Base-by-base conservation (phyloP, 2,888 invertebrate genomes). In the Ischnus inquisitorius region DNA sequence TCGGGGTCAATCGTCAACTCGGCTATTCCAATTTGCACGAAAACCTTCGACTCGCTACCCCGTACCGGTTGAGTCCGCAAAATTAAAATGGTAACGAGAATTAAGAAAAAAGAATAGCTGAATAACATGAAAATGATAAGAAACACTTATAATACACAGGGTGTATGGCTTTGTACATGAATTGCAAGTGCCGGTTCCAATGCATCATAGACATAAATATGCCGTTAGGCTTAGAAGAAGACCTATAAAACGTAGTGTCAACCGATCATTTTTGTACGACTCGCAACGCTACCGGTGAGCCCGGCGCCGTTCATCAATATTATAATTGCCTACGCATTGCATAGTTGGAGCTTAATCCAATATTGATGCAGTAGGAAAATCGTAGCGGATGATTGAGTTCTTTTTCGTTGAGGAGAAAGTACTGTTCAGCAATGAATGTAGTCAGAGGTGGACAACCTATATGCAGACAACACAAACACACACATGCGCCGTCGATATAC, bases 331-430 rank as follows among this genome's bases (percentile, higher is more conserved):
- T 34, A 60, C 8, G 22, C 48, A 65, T 76, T 64, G 34, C 69
- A 51, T 51, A n/a, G 34, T 34, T 14, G 25, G 25, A 25, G 48
- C 46, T 34, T 25, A 46, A 41, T n/a, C 60, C 12, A 60, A 64
- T 16, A 16, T 64, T 34, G 39, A 60, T 6, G 8, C 25, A 41
- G 57, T 39, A 22, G 51, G 19, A 54, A 54, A 76, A 67, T 67
- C 48, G 16, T 39, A 57, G 12, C 62, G 67, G 28, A 77, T 46
- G 34, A n/a, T 22, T 10, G 10, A 14, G 28, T 51, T 14, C 22
- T 75, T 75, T 67, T 68, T 76, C 14, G 1, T 28, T 46, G 41
- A 69, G 62, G 78, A 79, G 82, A 82, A 82, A 82, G 82, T 79
- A 39, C 41, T 46, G 54, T 54, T 25, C 39, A 65, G 34, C 62